These are phyloP conservation scores for Neocrepidodera transversa DNA, from an alignment of 2,888 invertebrate genomes.

Conservation along the genomic window DNA sequence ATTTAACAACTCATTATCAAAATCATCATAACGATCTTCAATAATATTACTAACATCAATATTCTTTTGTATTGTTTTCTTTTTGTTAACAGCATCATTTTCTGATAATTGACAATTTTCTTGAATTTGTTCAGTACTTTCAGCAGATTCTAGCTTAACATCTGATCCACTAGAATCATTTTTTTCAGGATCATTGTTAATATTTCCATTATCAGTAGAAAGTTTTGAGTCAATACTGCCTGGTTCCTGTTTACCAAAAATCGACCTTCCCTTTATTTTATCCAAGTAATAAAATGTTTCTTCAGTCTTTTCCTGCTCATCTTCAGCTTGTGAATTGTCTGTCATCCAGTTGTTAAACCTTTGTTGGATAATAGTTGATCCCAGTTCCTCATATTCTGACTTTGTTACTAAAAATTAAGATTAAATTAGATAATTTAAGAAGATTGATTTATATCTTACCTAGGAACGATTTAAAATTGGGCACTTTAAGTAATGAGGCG, in stretches of 20 bases:
- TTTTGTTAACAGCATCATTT: neutral
- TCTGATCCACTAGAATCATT: constrained; percentile 3
- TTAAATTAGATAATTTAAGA: neutral
- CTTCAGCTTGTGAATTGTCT: constrained; percentile 36
- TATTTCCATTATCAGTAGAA: neutral
- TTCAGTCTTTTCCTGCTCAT: constrained; percentile 31
- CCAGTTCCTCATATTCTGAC: constrained; percentile 90
- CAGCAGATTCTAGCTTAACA: neutral
- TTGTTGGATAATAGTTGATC: constrained; percentile 67
- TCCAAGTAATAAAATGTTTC: constrained; percentile 41
- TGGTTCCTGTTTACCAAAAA: constrained; percentile 45
- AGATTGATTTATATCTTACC: too few relatives aligned
- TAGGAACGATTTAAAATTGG: constrained; percentile 74
- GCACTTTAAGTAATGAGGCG: constrained; percentile 73
- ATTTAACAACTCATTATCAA: constrained; percentile 38
- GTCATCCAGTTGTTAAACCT: constrained; percentile 62
- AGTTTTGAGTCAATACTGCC: constrained; percentile 6
- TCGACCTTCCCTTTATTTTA: constrained; percentile 39
- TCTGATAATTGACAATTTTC: constrained; percentile 4
- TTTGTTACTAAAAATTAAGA: constrained; percentile 69
- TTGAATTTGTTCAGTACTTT: constrained; percentile 5
- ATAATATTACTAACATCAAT: too few relatives aligned
- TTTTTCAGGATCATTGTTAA: neutral
- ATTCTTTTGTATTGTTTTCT: neutral
- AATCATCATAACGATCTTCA: neutral